Evolutionary conservation across 1,140 invertebrate species (phyloP).

Genomic region (Bombus turneri): DNA sequence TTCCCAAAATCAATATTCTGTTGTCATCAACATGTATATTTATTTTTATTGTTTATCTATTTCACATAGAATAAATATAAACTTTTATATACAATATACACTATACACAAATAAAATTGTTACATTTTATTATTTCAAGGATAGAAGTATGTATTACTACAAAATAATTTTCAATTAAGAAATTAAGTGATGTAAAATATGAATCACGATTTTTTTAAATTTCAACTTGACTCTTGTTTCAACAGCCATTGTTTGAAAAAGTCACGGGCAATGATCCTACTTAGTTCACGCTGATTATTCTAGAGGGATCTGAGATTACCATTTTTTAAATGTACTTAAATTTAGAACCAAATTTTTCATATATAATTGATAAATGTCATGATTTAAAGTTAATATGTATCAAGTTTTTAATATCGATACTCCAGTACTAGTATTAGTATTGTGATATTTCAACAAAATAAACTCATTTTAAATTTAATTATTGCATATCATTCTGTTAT

Average conservation of each 20-base stretch:
- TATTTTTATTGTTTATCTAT: background rate
- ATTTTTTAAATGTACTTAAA: background rate
- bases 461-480: background rate
- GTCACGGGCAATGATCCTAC: background rate
- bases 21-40: background rate
- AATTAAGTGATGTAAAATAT: background rate
- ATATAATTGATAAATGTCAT: background rate
- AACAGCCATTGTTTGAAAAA: too few species aligned
- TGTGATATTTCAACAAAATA: background rate
- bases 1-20: background rate
- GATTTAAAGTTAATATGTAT: background rate
- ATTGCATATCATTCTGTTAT: background rate
- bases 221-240: too few species aligned
- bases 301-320: background rate
- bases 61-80: background rate
- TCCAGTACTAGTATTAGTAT: background rate
- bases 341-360: background rate
- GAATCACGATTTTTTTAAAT: too few species aligned
- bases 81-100: background rate
- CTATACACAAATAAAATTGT: background rate
- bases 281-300: background rate
- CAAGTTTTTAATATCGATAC: background rate
- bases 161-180: background rate
- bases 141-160: background rate
- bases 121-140: background rate